These are phyloP conservation scores for Plebejus anna DNA, from an alignment of 2,888 invertebrate species.

Conservation along the genomic window DNA sequence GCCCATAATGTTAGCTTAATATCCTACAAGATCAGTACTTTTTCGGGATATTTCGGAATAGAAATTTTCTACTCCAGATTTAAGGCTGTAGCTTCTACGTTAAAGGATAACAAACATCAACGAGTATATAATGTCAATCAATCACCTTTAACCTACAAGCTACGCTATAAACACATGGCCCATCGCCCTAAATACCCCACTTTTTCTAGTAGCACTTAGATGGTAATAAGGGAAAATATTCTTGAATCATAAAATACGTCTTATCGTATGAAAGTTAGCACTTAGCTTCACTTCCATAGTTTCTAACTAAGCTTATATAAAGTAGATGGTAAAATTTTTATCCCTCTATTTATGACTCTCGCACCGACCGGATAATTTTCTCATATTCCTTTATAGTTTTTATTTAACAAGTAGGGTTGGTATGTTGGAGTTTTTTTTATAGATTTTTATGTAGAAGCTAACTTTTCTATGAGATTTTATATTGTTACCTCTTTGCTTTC, in stretches of 20 bases:
- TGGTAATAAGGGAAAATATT: background rate
- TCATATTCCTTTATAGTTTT: conserved; percentile 18
- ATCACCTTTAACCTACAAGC: background rate
- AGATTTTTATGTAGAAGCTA: too few relatives aligned
- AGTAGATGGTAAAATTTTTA: conserved; percentile 19
- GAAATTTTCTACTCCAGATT: too few relatives aligned
- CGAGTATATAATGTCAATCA: too few relatives aligned
- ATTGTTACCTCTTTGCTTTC: too few relatives aligned
- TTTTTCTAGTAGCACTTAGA: background rate
- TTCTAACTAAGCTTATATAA: conserved; percentile 15
- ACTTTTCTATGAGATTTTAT: too few relatives aligned
- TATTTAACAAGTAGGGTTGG: conserved; percentile 1
- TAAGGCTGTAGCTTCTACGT: too few relatives aligned
- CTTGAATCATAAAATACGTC: conserved; percentile 10
- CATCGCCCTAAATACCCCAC: background rate
- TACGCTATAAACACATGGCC: background rate
- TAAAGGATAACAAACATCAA: too few relatives aligned
- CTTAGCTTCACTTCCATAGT: conserved; percentile 9
- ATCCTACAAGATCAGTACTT: too few relatives aligned
- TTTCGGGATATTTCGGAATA: too few relatives aligned
- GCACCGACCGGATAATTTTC: conserved; percentile 3
- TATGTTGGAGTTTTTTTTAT: background rate
- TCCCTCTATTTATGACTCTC: conserved; percentile 6
- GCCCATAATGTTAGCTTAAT: too few relatives aligned
- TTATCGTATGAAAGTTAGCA: conserved; percentile 12